A percentile compares a stretch with the other conserved stretches of the same genome.
Conservation (phyloP, 2,888 invertebrate genomes). For the Caenorhabditis sinica region DNA sequence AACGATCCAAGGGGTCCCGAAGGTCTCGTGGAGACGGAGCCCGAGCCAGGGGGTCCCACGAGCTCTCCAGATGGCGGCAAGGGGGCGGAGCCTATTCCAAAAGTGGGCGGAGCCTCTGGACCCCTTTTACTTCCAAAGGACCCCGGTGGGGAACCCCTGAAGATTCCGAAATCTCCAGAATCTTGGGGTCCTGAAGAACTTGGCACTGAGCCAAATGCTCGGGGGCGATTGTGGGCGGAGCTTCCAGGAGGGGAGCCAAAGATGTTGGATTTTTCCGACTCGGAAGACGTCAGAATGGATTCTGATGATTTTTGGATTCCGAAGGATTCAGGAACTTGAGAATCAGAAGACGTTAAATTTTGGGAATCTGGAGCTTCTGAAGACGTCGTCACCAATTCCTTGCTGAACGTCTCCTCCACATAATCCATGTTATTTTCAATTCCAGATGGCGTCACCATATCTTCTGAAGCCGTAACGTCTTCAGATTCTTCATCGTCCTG, state of each 20-base stretch:
- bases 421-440: slow-evolving; percentile 49
- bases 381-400: slow-evolving; percentile 3
- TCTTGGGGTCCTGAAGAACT: background rate
- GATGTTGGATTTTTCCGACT: background rate
- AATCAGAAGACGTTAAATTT: background rate
- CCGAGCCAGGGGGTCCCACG: too few relatives aligned
- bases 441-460: slow-evolving; percentile 10
- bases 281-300: background rate
- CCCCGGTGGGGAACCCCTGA: background rate
- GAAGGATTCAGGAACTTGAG: slow-evolving; percentile 20
- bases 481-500: background rate
- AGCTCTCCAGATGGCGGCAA: too few relatives aligned
- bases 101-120: slow-evolving; percentile 9
- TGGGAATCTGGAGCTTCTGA: background rate
- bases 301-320: slow-evolving; percentile 16
- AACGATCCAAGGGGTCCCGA: background rate
- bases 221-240: background rate
- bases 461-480: background rate
- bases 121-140: slow-evolving; percentile 12
- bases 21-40: background rate
- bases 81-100: background rate
- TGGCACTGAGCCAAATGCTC: slow-evolving; percentile 22
- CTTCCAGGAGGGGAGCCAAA: background rate
- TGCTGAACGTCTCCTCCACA: slow-evolving; percentile 40
- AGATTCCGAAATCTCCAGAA: background rate